Conservation (phyloP, 2,888 invertebrate species). For the Leptinotarsa haldemani region DNA sequence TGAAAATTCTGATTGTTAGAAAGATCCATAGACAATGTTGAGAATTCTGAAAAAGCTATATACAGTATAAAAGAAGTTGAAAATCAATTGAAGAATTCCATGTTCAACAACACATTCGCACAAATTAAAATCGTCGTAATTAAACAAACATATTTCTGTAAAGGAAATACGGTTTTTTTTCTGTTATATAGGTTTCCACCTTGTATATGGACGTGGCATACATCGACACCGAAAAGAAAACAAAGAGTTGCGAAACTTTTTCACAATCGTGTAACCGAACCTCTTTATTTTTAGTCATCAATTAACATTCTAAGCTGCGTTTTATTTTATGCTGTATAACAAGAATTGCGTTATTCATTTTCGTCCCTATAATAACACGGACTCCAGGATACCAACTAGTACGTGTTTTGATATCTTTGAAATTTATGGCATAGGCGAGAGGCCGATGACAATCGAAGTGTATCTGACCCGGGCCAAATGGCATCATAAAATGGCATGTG, state of each 20-base stretch:
- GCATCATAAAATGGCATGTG: background rate
- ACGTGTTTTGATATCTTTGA: conserved; percentile 15
- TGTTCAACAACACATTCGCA: too few relatives aligned
- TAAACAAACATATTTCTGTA: background rate
- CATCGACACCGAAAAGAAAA: conserved; percentile 1
- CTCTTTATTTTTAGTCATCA: conserved; percentile 38
- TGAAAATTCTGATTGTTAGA: too few relatives aligned
- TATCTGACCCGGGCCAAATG: background rate
- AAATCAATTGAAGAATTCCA: too few relatives aligned
- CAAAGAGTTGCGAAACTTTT: conserved; percentile 34
- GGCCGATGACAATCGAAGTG: background rate
- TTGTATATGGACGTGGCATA: background rate
- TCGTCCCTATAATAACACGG: conserved; percentile 32
- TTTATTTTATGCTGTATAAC: conserved; percentile 29
- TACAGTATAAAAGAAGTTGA: too few relatives aligned
- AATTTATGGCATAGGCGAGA: conserved; percentile 15
- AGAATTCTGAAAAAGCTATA: too few relatives aligned
- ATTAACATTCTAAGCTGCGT: conserved; percentile 36
- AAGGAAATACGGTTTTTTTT: background rate
- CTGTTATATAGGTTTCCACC: background rate
- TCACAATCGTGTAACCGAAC: conserved; percentile 27
- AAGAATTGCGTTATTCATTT: conserved; percentile 37
- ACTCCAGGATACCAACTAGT: conserved; percentile 23
- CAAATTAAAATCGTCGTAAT: too few relatives aligned
- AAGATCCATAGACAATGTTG: too few relatives aligned